Percentiles rank a stretch among this genome's conserved stretches.
Evolutionary conservation across 53 echinoderm and acorn worm genomes (phyloP).

Genomic region (Echinarachnius parma): DNA sequence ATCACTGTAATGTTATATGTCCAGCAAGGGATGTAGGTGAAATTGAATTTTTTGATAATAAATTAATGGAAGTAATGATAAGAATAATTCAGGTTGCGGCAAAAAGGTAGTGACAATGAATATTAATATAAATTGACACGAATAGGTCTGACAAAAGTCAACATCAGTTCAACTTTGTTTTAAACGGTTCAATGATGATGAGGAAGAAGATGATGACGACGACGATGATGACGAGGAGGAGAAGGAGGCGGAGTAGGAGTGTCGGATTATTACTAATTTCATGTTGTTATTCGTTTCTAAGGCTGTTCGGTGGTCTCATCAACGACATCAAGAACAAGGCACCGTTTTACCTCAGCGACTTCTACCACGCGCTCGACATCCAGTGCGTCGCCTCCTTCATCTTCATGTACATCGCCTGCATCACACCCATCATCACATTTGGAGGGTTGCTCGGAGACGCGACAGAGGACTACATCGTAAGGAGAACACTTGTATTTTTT

Average conservation of each 20-base stretch:
- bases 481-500: conserved; percentile 22
- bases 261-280: not conserved
- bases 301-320: conserved; percentile 78
- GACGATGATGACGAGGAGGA: too few relatives aligned
- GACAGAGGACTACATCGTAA: conserved; percentile 83
- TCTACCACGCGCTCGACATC: conserved; percentile 70
- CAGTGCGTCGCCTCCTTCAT: conserved; percentile 83
- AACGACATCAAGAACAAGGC: conserved; percentile 77
- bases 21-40: too few relatives aligned
- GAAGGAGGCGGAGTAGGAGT: too few relatives aligned
- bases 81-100: too few relatives aligned
- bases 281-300: conserved; percentile 5
- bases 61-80: too few relatives aligned
- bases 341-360: conserved; percentile 73
- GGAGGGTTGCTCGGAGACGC: conserved; percentile 87
- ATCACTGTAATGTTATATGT: not conserved
- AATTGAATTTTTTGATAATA: not conserved
- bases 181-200: too few relatives aligned
- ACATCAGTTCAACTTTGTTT: too few relatives aligned
- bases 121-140: too few relatives aligned
- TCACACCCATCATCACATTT: conserved; percentile 93
- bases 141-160: too few relatives aligned
- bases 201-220: too few relatives aligned
- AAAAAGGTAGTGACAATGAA: too few relatives aligned
- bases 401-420: conserved; percentile 97